Base-by-base conservation (phyloP, 2,888 invertebrate genomes). In the Charanyca ferruginea region DNA sequence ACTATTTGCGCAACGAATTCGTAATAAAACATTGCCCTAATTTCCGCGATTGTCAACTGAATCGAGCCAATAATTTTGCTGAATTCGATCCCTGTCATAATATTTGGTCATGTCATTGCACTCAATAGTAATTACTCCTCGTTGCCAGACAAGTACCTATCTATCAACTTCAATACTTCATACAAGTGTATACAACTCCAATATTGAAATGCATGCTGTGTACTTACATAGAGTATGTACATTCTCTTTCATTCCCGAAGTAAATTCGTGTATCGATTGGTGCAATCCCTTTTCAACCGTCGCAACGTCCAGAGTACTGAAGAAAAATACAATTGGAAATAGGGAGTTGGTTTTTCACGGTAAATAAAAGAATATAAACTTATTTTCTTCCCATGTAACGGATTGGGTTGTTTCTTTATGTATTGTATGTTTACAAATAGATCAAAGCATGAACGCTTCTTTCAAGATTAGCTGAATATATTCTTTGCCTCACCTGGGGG, bases 391-490 rank as follows among this genome's bases (percentile, higher is more conserved):
- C 45, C 3, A 23, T 20, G 32, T n/a, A 8, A 9, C 49, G 23
- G n/a, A 49, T 22, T 42, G 32, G 16, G 32, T 42, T 47, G 32
- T 54, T 53, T 48, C 22, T n/a, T 16, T 42, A 11, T 25, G 7
- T 64, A 28, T 47, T 61, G 52, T 49, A 8, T 64, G 44, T 63
- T 60, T 57, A 60, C 44, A 52, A 55, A 59, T 42, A 64, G 55
- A 74, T 74, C 69, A 69, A 73, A 74, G 60, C 35, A 13, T 35
- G 41, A 57, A 22, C 20, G 44, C n/a, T 57, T 57, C 71, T 63
- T 64, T 57, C 22, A 32, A 63, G 63, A 52, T 60, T 60, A 73
- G 2, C 38, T 8, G 23, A 38, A 18, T 44, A 38, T 47, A 58
- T 68, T 47, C 9, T 47, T 45, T n/a, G 23, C 22, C 52, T 25